phyloP scores from a whole-genome alignment of 2,797 vertebrate species.

The Amblyopsis hoosieri region DNA sequence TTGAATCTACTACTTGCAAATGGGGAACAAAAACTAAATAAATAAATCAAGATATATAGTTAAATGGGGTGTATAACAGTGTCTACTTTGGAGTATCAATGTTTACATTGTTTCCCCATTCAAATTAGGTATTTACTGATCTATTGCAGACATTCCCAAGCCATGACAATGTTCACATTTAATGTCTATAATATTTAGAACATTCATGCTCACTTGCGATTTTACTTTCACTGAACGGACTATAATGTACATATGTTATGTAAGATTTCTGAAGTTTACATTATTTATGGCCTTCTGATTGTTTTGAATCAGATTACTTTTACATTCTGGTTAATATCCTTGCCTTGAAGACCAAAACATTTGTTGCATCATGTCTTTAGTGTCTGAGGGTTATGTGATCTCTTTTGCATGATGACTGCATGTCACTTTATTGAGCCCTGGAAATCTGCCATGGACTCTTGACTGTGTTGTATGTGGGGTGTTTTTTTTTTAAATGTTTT shows the following conservation, averaged over 20 bases:
- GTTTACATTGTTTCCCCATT: background rate
- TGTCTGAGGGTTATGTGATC: slow-evolving; percentile 25
- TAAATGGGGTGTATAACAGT: background rate
- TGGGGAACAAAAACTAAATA: slow-evolving; percentile 25
- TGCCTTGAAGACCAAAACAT: slow-evolving; percentile 27
- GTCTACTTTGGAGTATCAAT: slow-evolving; percentile 16
- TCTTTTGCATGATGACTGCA: slow-evolving; percentile 65
- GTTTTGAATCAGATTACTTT: background rate
- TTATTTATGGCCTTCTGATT: background rate
- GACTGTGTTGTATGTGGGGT: slow-evolving; percentile 47
- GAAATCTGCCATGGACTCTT: slow-evolving; percentile 35
- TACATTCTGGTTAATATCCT: background rate
- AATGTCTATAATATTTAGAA: slow-evolving; percentile 14
- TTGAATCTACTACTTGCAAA: slow-evolving; percentile 6
- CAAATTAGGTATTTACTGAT: no score
- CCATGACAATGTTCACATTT: background rate
- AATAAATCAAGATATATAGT: background rate
- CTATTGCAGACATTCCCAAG: no score
- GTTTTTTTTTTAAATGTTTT: slow-evolving; percentile 49
- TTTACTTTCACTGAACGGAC: background rate
- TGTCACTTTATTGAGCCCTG: slow-evolving; percentile 42
- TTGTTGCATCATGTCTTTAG: slow-evolving; percentile 39
- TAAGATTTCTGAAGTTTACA: background rate
- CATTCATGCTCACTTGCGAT: slow-evolving; percentile 28
- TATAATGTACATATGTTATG: background rate